phyloP scores from a whole-genome alignment of 2,113 vertebrate species.

The Leiothrix lutea region DNA sequence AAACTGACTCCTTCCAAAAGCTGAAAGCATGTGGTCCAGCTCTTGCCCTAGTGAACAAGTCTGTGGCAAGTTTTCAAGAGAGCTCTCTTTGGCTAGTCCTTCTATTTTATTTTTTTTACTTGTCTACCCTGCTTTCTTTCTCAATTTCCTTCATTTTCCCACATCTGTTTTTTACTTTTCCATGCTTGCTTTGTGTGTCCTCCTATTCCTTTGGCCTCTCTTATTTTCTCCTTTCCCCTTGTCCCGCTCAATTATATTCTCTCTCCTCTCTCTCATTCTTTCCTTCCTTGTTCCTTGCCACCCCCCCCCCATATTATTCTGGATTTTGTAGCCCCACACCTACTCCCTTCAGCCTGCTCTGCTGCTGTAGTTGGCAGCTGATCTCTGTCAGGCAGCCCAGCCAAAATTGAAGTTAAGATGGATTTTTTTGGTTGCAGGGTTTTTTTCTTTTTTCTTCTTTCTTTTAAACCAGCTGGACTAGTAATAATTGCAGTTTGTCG shows the following conservation, averaged over 20 bases:
- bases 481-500: constrained; percentile 14
- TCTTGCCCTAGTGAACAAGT: background rate
- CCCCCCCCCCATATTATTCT: background rate
- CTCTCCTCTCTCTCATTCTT: background rate
- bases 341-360: background rate
- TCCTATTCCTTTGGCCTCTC: background rate
- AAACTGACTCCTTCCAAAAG: background rate
- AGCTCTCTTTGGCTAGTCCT: background rate
- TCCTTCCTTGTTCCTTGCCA: background rate
- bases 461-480: background rate
- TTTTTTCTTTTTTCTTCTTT: background rate
- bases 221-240: background rate
- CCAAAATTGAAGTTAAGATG: background rate
- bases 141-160: background rate
- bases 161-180: background rate
- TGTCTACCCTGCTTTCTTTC: background rate
- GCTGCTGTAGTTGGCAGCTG: background rate
- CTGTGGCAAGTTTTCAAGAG: background rate
- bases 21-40: background rate
- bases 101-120: background rate
- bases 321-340: background rate
- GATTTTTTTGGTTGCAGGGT: background rate
- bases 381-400: background rate
- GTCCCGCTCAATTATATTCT: background rate
- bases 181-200: background rate